Conservation (phyloP, 2,113 vertebrate genomes). For the Poeciliopsis prolifica region DNA sequence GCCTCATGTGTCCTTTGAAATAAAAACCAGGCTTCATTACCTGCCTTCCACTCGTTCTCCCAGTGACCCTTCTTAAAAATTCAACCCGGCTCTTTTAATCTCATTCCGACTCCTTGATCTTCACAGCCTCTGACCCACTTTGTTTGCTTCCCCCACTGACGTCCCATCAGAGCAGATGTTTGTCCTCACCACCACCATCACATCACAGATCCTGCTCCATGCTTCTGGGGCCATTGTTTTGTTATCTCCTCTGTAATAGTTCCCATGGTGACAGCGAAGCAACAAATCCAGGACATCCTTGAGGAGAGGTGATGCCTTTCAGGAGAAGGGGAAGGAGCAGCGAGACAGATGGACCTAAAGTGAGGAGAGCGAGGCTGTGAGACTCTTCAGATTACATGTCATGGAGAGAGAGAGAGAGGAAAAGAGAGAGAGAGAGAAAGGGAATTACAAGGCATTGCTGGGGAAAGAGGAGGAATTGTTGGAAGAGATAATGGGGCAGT, state of each 20-base stretch:
- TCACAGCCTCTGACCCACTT: constrained; percentile 32
- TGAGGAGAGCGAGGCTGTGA: constrained; percentile 11
- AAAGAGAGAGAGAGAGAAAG: not conserved
- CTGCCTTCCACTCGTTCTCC: constrained; percentile 15
- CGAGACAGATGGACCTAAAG: constrained; percentile 23
- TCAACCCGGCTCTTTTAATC: not conserved
- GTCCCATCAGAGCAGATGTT: constrained; percentile 13
- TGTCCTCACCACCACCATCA: not conserved
- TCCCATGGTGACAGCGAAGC: constrained; percentile 75
- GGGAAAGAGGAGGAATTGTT: not conserved
- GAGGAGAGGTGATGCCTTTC: constrained; percentile 76
- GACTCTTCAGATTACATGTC: constrained; percentile 15
- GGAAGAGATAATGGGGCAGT: not conserved
- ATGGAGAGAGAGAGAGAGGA: not conserved
- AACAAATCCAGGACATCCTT: constrained; percentile 80
- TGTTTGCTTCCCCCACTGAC: constrained; percentile 3
- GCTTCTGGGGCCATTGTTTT: constrained; percentile 37
- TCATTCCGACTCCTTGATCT: constrained; percentile 23
- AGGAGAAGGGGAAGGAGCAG: constrained; percentile 40
- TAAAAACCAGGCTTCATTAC: constrained; percentile 66
- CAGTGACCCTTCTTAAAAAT: constrained; percentile 12
- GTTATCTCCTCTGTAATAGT: constrained; percentile 79
- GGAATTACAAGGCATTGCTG: not conserved
- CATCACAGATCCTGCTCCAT: constrained; percentile 12
- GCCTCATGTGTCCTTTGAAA: constrained; percentile 66